phyloP scores from a whole-genome alignment of 2,113 vertebrate species.

The Tachycineta bicolor region DNA sequence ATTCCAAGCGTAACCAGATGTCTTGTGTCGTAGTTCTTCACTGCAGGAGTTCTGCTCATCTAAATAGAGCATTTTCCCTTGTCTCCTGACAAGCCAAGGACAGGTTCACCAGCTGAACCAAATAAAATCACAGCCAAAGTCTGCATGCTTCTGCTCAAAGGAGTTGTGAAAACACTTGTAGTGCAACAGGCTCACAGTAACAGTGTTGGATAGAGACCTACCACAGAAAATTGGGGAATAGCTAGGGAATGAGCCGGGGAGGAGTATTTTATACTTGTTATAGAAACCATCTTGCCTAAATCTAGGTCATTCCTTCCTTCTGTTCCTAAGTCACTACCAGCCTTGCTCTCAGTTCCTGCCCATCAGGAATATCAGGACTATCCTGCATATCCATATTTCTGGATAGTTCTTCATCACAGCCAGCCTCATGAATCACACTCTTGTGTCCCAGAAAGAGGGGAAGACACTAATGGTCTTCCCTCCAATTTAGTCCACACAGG shows the following conservation, averaged over 20 bases:
- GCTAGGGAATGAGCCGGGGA: not conserved
- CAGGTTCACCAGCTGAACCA: not conserved
- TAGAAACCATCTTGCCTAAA: not conserved
- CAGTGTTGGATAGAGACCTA: not conserved
- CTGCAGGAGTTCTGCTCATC: not conserved
- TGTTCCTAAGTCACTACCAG: not conserved
- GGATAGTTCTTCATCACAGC: not conserved
- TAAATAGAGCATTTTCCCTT: not conserved
- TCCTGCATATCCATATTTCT: not conserved
- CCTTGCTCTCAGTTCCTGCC: not conserved
- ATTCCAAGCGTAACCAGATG: constrained; percentile 22
- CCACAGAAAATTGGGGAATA: not conserved
- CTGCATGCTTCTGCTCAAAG: not conserved
- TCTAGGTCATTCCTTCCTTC: not conserved
- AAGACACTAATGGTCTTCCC: not conserved
- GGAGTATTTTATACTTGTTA: not conserved
- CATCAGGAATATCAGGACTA: not conserved
- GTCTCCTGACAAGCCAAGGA: not conserved
- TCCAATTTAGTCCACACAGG: not conserved
- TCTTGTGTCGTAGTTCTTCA: not conserved
- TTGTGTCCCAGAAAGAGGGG: not conserved
- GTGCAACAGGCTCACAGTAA: not conserved
- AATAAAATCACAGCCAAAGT: not conserved
- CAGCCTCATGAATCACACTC: not conserved
- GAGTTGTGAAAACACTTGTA: not conserved